A percentile compares a stretch with the other conserved stretches of the same genome.
Evolutionary conservation across 2,113 vertebrate species (phyloP).

Genomic region (Capra hircus): DNA sequence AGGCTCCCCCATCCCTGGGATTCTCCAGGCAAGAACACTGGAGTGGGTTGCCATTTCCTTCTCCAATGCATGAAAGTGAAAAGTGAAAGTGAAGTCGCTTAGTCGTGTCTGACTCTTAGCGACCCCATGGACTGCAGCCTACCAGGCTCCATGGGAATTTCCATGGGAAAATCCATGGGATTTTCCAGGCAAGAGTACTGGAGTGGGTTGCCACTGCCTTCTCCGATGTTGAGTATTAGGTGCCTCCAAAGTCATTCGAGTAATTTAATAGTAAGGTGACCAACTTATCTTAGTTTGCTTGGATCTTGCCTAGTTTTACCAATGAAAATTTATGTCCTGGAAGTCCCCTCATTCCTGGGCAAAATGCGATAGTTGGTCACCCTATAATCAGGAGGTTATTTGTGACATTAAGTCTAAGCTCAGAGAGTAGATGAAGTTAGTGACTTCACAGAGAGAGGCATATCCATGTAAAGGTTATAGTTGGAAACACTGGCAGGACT

Average conservation of each 20-base stretch:
- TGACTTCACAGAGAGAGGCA: background rate
- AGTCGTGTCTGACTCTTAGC: fast-evolving
- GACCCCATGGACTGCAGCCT: too few relatives aligned
- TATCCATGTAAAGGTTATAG: background rate
- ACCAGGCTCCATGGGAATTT: too few relatives aligned
- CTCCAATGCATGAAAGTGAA: too few relatives aligned
- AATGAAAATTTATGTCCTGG: background rate
- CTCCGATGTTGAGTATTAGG: too few relatives aligned
- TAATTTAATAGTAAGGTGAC: background rate
- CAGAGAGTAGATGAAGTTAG: background rate
- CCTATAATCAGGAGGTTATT: background rate
- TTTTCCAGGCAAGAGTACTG: too few relatives aligned
- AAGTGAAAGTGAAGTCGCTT: too few relatives aligned
- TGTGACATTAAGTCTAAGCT: background rate
- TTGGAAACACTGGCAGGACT: background rate
- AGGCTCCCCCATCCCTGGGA: too few relatives aligned
- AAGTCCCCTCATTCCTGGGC: background rate
- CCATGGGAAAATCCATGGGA: too few relatives aligned
- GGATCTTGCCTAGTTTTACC: background rate
- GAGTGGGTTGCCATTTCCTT: too few relatives aligned
- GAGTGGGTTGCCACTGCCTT: too few relatives aligned
- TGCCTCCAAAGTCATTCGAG: background rate
- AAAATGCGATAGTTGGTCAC: background rate
- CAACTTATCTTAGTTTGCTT: background rate
- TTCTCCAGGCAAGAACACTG: too few relatives aligned